Evolutionary conservation across 2,113 vertebrate genomes (phyloP), one percentile per base, ranked within the genome.

Genomic region (Cyanoramphus novaezelandiae): DNA sequence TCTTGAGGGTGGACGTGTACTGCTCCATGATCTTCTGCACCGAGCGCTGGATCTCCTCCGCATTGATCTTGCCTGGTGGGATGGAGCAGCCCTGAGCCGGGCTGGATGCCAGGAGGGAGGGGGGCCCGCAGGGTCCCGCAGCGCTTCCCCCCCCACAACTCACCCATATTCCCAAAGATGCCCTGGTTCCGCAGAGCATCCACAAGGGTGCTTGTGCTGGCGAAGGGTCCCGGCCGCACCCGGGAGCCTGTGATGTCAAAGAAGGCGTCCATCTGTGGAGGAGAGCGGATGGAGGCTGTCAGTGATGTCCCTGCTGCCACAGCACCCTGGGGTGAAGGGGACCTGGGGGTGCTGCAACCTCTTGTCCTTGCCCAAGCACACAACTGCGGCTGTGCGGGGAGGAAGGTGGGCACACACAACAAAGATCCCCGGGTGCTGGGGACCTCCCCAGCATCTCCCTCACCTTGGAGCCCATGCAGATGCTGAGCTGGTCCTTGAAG

Each of bases 1-100:
- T 92, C 33, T 39, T 82, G 18, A 64, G 35, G 39, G 46, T 35
- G 72, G 90, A 19, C 3, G 3, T 43, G 71, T 64, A 52, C 72
- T 95, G 94, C 87, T 96, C 95, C 14, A 92, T 3, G 57, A 95
- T n/a, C 79, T 68, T 93, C 93, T 82, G 92, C 76, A 86, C 46
- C 3, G n/a, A 12, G 31, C 50, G 72, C 90, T 94, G 90, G 35
- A 91, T 79, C 47, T 96, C 92, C 39, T 91, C 90, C 2, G 1
- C 0, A 17, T n/a, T 94, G 62, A 31, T 49, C 65, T 86, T 92
- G 2, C 84, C 95, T 96, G 92, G 27, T 4, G 59, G 63, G 47
- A 17, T 0, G 17, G 43, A 50, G 23, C 41, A 19, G 17, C 0
- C 1, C 7, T 41, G 46, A 70, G 59, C 13, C 0, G 1, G 25